Conservation (phyloP, 2,888 invertebrate genomes). For the Hemithea aestivaria region DNA sequence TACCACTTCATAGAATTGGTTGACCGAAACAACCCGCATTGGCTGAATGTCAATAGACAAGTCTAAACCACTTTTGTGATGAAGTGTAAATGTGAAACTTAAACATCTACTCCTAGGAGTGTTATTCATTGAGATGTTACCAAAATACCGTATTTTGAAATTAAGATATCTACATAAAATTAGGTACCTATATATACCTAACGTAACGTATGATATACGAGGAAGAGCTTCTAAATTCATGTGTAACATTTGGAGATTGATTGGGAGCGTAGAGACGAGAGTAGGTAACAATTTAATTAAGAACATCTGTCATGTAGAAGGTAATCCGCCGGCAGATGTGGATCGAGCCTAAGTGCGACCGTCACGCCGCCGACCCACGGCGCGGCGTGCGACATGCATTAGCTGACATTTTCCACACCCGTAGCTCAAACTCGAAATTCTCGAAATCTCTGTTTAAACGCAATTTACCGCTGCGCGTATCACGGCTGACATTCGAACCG, state of each 20-base stretch:
- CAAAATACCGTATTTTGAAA: too few relatives aligned
- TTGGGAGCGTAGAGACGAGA: constrained; percentile 27
- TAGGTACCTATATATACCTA: too few relatives aligned
- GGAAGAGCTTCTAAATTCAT: too few relatives aligned
- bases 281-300: constrained; percentile 60
- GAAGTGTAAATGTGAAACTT: neutral
- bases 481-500: constrained; percentile 30
- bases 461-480: constrained; percentile 31
- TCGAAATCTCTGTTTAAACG: constrained; percentile 34
- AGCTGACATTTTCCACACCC: constrained; percentile 37
- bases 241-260: constrained; percentile 13
- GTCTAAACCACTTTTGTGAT: constrained; percentile 1
- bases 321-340: constrained; percentile 31
- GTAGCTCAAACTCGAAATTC: constrained; percentile 27
- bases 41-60: neutral
- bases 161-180: too few relatives aligned
- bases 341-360: constrained; percentile 9
- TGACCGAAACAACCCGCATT: constrained; percentile 9
- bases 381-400: constrained; percentile 6
- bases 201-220: too few relatives aligned
- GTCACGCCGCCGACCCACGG: constrained; percentile 6
- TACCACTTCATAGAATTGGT: constrained; percentile 11
- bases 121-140: too few relatives aligned
- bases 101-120: too few relatives aligned
- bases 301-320: constrained; percentile 42